These are phyloP conservation scores for Bombus sibiricus DNA, from an alignment of 1,140 invertebrate genomes.

Conservation along the genomic window DNA sequence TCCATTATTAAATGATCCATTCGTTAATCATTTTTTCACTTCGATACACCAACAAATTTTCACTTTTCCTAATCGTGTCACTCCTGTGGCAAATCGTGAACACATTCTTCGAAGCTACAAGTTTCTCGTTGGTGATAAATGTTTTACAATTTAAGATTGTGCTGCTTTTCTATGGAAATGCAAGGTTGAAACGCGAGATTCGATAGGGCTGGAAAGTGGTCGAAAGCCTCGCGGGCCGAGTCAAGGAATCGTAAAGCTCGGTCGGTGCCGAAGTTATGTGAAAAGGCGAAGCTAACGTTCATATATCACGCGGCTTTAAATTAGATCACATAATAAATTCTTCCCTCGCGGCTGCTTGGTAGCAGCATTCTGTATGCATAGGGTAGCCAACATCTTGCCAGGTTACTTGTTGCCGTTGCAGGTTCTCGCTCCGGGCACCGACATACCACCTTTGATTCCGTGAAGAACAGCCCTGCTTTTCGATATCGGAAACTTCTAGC, in stretches of 20 bases:
- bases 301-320: constrained; percentile 72
- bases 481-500: constrained; percentile 51
- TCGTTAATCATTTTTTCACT: too few species aligned
- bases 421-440: constrained; percentile 74
- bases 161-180: background rate
- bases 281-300: constrained; percentile 49
- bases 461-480: constrained; percentile 63
- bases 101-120: too few species aligned
- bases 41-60: too few species aligned
- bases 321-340: constrained; percentile 81
- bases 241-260: constrained; percentile 55
- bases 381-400: constrained; percentile 74
- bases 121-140: too few species aligned
- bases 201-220: background rate
- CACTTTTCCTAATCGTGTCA: too few species aligned
- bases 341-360: constrained; percentile 74
- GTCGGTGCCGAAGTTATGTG: constrained; percentile 48
- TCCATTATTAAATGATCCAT: too few species aligned
- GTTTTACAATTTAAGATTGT: too few species aligned
- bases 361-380: constrained; percentile 82
- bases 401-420: constrained; percentile 71
- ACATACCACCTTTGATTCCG: constrained; percentile 77
- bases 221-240: constrained; percentile 41
- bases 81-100: too few species aligned
- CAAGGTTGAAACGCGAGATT: background rate